Evolutionary conservation across 2,797 vertebrate species (phyloP).

Genomic region (Meda fulgida): DNA sequence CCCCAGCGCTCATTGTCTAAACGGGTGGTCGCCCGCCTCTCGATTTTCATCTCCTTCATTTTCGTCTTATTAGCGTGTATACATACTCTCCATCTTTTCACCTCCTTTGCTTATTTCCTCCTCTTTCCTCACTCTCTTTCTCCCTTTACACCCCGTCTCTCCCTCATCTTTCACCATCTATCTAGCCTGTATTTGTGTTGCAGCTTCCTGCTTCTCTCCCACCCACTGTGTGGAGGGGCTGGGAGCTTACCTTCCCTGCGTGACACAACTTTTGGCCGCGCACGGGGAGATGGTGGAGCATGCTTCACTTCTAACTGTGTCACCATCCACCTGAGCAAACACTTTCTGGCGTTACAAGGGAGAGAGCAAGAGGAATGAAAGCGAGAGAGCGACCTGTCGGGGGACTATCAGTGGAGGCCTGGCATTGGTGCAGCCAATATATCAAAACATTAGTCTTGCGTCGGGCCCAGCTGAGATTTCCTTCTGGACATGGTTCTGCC

Average conservation of each 20-base stretch:
- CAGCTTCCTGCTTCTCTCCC: slow-evolving; percentile 78
- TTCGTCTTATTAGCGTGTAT: slow-evolving; percentile 23
- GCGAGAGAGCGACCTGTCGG: slow-evolving; percentile 65
- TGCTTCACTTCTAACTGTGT: slow-evolving; percentile 93
- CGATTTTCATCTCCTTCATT: slow-evolving; percentile 2
- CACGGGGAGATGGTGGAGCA: slow-evolving; percentile 81
- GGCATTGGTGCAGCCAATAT: slow-evolving; percentile 89
- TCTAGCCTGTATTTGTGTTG: slow-evolving; percentile 57
- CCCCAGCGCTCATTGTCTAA: slow-evolving; percentile 73
- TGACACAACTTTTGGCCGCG: slow-evolving; percentile 91
- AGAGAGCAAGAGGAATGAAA: slow-evolving; percentile 44
- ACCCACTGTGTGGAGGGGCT: slow-evolving; percentile 79
- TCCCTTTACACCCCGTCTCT: slow-evolving; percentile 46
- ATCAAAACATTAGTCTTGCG: slow-evolving; percentile 99
- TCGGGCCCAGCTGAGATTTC: slow-evolving; percentile 85
- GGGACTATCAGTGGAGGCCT: slow-evolving; percentile 89
- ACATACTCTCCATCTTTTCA: slow-evolving; percentile 52
- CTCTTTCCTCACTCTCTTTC: slow-evolving; percentile 42
- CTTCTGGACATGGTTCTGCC: slow-evolving; percentile 77
- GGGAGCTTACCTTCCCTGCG: slow-evolving; percentile 84
- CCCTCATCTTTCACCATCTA: slow-evolving; percentile 57
- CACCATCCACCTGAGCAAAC: slow-evolving; percentile 99
- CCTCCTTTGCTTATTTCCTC: slow-evolving; percentile 55
- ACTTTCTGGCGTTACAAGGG: slow-evolving; percentile 74
- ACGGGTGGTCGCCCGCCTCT: slow-evolving; percentile 74